Evolutionary conservation across 2,113 vertebrate genomes (phyloP).

Genomic region (Chaenocephalus aceratus): DNA sequence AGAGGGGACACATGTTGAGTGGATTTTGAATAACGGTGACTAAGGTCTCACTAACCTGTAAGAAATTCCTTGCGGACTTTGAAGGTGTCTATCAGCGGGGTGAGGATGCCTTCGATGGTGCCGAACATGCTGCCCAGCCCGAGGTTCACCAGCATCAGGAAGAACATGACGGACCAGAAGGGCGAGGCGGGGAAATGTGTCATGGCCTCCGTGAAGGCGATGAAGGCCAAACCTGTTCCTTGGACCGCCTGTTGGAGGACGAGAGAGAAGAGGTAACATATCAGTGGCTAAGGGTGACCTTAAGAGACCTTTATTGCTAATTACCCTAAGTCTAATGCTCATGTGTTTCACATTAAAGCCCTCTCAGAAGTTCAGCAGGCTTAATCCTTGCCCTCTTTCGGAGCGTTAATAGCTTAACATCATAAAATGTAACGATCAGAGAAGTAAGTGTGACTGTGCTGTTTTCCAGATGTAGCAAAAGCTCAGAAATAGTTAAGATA

Average conservation of each 20-base stretch:
- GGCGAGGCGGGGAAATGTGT: conserved; percentile 97
- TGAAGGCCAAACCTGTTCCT: conserved; percentile 97
- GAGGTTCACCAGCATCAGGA: conserved; percentile 96
- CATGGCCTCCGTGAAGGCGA: conserved; percentile 99
- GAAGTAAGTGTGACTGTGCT: neutral
- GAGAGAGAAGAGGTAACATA: neutral
- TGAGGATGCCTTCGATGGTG: conserved; percentile 97
- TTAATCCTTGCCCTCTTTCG: neutral
- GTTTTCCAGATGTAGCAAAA: neutral
- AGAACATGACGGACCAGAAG: conserved; percentile 99
- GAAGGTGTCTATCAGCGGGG: conserved; percentile 94
- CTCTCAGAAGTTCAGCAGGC: neutral
- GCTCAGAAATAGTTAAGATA: too few species aligned
- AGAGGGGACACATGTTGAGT: too few species aligned
- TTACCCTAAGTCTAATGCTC: too few species aligned
- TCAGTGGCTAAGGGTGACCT: neutral
- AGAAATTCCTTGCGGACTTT: conserved; percentile 96
- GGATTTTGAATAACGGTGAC: too few species aligned
- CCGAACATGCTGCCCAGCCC: conserved; percentile 99
- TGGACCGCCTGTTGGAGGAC: conserved; percentile 88
- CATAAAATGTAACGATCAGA: neutral
- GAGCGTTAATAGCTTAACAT: neutral
- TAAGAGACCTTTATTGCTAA: neutral
- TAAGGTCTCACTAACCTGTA: conserved; percentile 79
- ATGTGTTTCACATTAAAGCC: conserved; percentile 9